A percentile compares a stretch with the other conserved stretches of the same genome.
These are phyloP conservation scores for Apodemia mormo DNA, from an alignment of 2,888 invertebrate species.

Conservation along the genomic window DNA sequence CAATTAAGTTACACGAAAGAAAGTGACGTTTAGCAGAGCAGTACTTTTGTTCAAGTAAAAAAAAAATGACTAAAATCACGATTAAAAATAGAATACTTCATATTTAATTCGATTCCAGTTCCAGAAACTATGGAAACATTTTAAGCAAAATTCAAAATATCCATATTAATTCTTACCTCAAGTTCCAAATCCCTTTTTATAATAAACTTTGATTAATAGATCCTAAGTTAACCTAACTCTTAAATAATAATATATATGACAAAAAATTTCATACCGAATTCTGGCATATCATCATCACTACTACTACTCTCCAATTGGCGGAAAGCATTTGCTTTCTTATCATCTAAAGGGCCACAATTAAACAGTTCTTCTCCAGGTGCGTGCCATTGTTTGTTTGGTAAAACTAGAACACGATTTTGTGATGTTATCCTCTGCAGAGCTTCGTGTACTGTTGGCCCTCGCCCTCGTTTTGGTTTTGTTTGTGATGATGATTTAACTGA, in stretches of 20 bases:
- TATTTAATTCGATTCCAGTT: too few relatives aligned
- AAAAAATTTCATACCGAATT: constrained; percentile 55
- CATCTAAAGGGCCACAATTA: constrained; percentile 66
- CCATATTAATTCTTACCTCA: too few relatives aligned
- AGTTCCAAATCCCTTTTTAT: neutral
- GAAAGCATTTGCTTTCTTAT: constrained; percentile 51
- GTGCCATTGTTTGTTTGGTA: constrained; percentile 68
- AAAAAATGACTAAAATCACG: too few relatives aligned
- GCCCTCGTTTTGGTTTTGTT: constrained; percentile 60
- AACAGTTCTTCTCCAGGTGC: constrained; percentile 75
- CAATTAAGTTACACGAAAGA: too few relatives aligned
- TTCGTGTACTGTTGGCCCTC: constrained; percentile 79
- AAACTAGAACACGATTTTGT: constrained; percentile 53
- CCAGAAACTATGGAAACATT: too few relatives aligned
- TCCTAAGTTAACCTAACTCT: neutral
- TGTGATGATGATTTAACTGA: constrained; percentile 37
- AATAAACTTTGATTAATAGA: neutral
- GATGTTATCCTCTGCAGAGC: constrained; percentile 81
- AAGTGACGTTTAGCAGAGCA: too few relatives aligned
- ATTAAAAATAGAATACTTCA: too few relatives aligned
- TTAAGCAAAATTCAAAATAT: too few relatives aligned
- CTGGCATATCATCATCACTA: constrained; percentile 73
- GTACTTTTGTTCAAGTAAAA: too few relatives aligned
- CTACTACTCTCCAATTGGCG: constrained; percentile 64
- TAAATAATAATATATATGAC: neutral